Evolutionary conservation across 1,140 invertebrate species (phyloP).

Genomic region (Monochamus saltuarius): DNA sequence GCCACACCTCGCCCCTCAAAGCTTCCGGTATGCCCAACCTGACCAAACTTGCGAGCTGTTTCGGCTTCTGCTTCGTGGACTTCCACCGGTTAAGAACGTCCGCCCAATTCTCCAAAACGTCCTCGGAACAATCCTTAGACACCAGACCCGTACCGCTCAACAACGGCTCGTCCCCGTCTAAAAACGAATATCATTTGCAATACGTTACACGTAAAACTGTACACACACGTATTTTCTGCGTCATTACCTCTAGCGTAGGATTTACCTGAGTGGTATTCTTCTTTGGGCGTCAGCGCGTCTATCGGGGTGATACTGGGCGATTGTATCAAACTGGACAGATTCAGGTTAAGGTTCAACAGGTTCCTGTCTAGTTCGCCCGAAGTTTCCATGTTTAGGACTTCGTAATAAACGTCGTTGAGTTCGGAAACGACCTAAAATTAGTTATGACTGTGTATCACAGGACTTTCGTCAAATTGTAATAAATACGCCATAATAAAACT

Average conservation of each 20-base stretch:
- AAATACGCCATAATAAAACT: not conserved
- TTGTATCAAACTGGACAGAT: slow-evolving; percentile 69
- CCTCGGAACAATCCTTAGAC: slow-evolving; percentile 92
- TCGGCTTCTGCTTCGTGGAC: slow-evolving; percentile 73
- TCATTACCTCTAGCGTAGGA: not conserved
- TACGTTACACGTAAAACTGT: not conserved
- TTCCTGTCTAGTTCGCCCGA: slow-evolving; percentile 81
- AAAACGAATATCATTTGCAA: slow-evolving; percentile 12
- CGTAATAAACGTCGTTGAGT: slow-evolving; percentile 65
- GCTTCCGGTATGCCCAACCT: slow-evolving; percentile 92
- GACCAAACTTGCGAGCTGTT: slow-evolving; percentile 75
- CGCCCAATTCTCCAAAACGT: slow-evolving; percentile 89
- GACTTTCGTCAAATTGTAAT: not conserved
- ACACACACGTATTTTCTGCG: not conserved
- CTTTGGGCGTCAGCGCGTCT: slow-evolving; percentile 72
- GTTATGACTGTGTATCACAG: not conserved
- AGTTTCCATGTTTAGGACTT: slow-evolving; percentile 80
- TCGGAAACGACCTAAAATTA: slow-evolving; percentile 50
- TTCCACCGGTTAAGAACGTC: slow-evolving; percentile 85
- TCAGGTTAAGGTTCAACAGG: slow-evolving; percentile 71
- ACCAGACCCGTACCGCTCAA: slow-evolving; percentile 95
- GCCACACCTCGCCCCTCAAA: slow-evolving; percentile 96
- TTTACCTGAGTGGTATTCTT: slow-evolving; percentile 77
- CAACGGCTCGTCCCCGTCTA: slow-evolving; percentile 92
- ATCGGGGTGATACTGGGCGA: slow-evolving; percentile 73